A percentile compares a stretch with the other conserved stretches of the same genome.
Evolutionary conservation across 2,888 invertebrate species (phyloP).

Genomic region (Rugalucina vietnamica): DNA sequence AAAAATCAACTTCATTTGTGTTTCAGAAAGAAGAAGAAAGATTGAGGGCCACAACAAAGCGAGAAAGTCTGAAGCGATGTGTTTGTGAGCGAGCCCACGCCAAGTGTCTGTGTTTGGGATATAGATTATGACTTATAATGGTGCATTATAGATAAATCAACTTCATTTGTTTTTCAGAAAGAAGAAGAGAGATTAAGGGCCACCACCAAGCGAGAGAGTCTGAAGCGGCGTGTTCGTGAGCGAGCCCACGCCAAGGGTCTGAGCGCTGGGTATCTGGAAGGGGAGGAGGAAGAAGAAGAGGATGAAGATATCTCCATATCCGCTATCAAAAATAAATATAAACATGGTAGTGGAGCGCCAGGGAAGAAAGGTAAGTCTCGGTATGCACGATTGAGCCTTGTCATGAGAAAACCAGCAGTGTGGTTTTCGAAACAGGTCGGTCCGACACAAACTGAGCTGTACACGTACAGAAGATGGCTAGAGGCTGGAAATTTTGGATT

Average conservation of each 20-base stretch:
- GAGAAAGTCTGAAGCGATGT: slow-evolving; percentile 87
- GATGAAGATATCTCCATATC: slow-evolving; percentile 96
- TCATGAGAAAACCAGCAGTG: too few species aligned
- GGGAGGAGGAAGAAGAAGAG: slow-evolving; percentile 92
- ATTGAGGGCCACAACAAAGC: slow-evolving; percentile 93
- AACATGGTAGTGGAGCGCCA: slow-evolving; percentile 84
- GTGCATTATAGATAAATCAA: too few species aligned
- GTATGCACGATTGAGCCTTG: too few species aligned
- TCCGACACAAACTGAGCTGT: too few species aligned
- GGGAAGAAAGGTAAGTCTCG: slow-evolving; percentile 60
- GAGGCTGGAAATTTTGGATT: too few species aligned
- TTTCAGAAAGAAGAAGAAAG: slow-evolving; percentile 97
- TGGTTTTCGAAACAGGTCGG: too few species aligned
- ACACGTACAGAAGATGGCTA: too few species aligned
- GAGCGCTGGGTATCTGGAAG: slow-evolving; percentile 86
- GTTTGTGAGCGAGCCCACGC: slow-evolving; percentile 85
- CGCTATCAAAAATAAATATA: slow-evolving; percentile 97
- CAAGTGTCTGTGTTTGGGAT: slow-evolving; percentile 85
- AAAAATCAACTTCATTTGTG: too few species aligned
- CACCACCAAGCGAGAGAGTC: slow-evolving; percentile 90
- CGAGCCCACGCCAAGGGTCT: slow-evolving; percentile 84
- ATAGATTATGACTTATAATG: too few species aligned
- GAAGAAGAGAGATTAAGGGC: slow-evolving; percentile 98
- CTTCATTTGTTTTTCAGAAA: slow-evolving; percentile 88
- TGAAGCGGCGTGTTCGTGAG: slow-evolving; percentile 86